These are phyloP conservation scores for Glandiceps talaboti DNA, from an alignment of 53 echinoderm and acorn worm genomes.

Conservation along the genomic window DNA sequence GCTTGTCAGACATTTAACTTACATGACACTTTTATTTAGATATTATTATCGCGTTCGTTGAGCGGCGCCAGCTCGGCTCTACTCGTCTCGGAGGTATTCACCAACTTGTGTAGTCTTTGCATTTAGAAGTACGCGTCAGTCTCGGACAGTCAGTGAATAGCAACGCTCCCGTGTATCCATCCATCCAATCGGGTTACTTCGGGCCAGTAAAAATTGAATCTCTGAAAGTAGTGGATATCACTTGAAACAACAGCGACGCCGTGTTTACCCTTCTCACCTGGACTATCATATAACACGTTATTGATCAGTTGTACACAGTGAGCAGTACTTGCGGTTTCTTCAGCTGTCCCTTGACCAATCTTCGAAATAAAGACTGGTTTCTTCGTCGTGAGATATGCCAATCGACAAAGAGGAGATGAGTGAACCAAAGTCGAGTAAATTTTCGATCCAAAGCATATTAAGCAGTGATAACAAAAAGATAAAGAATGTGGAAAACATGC, in stretches of 20 bases:
- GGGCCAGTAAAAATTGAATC: too few species aligned
- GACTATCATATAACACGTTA: too few species aligned
- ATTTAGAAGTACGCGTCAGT: background rate
- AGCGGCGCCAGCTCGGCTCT: constrained; percentile 28
- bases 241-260: too few species aligned
- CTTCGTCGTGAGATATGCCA: background rate
- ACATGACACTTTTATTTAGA: constrained; percentile 18
- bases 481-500: background rate
- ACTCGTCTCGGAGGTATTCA: constrained; percentile 16
- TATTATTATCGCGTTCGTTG: constrained; percentile 21
- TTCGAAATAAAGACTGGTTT: too few species aligned
- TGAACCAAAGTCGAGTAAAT: background rate
- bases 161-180: background rate
- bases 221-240: too few species aligned
- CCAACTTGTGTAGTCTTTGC: background rate
- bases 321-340: too few species aligned
- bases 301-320: too few species aligned
- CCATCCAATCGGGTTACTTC: too few species aligned
- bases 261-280: too few species aligned
- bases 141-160: too few species aligned
- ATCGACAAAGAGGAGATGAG: background rate
- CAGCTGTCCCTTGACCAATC: too few species aligned
- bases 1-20: constrained; percentile 19
- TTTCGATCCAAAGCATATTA: background rate
- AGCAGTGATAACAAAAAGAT: background rate